phyloP scores from a whole-genome alignment of 1,140 invertebrate species.

The Drosophila nebulosa region DNA sequence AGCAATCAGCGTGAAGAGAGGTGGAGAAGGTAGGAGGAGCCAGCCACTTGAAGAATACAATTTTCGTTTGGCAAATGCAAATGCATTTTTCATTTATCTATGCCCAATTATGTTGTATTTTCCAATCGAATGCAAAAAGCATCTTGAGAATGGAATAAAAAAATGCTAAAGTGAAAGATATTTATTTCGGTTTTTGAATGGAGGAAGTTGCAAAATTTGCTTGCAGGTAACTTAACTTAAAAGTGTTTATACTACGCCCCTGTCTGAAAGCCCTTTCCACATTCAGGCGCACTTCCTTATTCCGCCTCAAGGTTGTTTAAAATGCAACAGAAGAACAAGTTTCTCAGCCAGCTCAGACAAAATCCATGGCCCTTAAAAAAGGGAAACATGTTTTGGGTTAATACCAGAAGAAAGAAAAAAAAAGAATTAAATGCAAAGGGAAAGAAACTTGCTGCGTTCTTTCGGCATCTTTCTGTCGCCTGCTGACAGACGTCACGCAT shows the following conservation, averaged over 20 bases:
- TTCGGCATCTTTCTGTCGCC: constrained; percentile 50
- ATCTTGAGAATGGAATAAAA: constrained; percentile 12
- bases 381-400: constrained; percentile 66
- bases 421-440: constrained; percentile 9
- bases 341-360: constrained; percentile 32
- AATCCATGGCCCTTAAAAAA: constrained; percentile 52
- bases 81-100: constrained; percentile 58
- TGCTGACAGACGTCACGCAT: constrained; percentile 63
- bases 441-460: constrained; percentile 21
- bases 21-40: constrained; percentile 1
- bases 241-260: neutral
- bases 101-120: constrained; percentile 57
- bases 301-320: constrained; percentile 42
- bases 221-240: neutral
- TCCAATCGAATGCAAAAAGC: constrained; percentile 25
- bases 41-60: constrained; percentile 47
- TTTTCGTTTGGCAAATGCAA: constrained; percentile 9
- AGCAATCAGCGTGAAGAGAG: neutral
- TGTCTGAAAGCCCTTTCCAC: constrained; percentile 43
- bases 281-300: constrained; percentile 42
- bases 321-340: constrained; percentile 59
- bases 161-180: constrained; percentile 43
- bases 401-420: constrained; percentile 38
- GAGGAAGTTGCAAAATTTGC: neutral
- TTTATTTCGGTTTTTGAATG: neutral